A percentile compares a stretch with the other conserved stretches of the same genome.
Conservation (phyloP, 2,113 vertebrate genomes). For the Crotalus viridis region DNA sequence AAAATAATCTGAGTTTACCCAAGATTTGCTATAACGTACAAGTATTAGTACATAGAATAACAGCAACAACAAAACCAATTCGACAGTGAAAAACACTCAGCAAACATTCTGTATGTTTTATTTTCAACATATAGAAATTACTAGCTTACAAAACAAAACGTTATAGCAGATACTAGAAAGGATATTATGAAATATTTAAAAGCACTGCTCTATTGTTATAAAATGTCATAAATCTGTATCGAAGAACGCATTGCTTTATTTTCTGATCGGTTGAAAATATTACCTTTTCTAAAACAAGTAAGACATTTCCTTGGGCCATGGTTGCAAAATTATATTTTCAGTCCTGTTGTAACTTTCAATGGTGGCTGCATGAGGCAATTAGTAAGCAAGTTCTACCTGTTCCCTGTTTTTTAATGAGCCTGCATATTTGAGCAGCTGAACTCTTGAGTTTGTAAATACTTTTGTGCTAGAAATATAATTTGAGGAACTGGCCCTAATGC, state of each 20-base stretch:
- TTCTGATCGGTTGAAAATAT: no score
- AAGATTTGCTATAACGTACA: not conserved
- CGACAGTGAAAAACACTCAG: not conserved
- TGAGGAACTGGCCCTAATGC: not conserved
- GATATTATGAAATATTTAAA: not conserved
- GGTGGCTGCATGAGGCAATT: no score
- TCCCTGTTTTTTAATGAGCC: no score
- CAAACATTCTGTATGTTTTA: not conserved
- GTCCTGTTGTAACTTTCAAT: no score
- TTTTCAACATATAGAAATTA: not conserved
- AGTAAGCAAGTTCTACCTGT: no score
- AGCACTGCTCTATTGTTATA: not conserved
- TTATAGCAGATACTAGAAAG: not conserved
- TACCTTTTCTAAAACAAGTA: no score
- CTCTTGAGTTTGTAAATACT: not conserved
- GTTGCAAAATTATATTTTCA: no score
- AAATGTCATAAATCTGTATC: no score
- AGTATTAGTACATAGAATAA: not conserved
- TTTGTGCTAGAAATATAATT: not conserved
- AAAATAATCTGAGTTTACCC: not conserved
- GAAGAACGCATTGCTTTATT: no score
- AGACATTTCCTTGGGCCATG: not conserved
- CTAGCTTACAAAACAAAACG: not conserved
- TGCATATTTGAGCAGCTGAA: no score
- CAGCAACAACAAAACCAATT: not conserved